A percentile compares a stretch with the other conserved stretches of the same genome.
phyloP scores from a whole-genome alignment of 1,140 invertebrate genomes.

The Chironomus striatipennis region DNA sequence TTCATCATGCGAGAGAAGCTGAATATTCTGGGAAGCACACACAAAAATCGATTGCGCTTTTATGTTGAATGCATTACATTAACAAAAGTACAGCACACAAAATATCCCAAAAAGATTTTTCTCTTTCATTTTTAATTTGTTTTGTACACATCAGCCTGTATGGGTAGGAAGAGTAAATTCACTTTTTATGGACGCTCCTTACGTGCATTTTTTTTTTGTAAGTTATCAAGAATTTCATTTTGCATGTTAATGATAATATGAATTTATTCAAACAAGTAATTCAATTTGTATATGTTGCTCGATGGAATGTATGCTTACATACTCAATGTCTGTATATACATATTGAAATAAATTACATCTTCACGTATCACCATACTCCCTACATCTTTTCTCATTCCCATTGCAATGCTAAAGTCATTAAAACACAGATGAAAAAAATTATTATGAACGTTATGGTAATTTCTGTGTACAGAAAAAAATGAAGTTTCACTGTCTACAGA shows the following conservation, averaged over 20 bases:
- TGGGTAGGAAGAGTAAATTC: not conserved
- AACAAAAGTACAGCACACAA: not conserved
- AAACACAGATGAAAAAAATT: not conserved
- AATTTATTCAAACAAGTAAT: not conserved
- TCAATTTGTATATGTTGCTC: not conserved
- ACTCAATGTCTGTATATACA: not conserved
- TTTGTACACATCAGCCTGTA: not conserved
- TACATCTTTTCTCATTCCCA: not conserved
- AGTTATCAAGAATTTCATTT: not conserved
- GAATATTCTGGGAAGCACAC: not conserved
- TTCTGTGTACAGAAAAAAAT: not conserved
- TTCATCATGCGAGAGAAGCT: not conserved
- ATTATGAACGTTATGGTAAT: conserved; percentile 21
- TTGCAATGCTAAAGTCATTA: not conserved
- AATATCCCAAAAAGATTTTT: not conserved
- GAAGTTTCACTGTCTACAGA: not conserved
- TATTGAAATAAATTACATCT: conserved; percentile 17
- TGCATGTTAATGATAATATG: not conserved
- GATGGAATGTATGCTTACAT: too few relatives aligned
- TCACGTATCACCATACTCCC: not conserved
- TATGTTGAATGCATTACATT: not conserved
- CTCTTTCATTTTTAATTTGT: conserved; percentile 8
- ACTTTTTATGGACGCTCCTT: conserved; percentile 6
- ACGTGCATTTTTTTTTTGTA: not conserved
- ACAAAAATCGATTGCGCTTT: not conserved